A percentile compares a stretch with the other conserved stretches of the same genome.
Evolutionary conservation across 2,797 vertebrate genomes (phyloP).

Genomic region (Carapus acus): DNA sequence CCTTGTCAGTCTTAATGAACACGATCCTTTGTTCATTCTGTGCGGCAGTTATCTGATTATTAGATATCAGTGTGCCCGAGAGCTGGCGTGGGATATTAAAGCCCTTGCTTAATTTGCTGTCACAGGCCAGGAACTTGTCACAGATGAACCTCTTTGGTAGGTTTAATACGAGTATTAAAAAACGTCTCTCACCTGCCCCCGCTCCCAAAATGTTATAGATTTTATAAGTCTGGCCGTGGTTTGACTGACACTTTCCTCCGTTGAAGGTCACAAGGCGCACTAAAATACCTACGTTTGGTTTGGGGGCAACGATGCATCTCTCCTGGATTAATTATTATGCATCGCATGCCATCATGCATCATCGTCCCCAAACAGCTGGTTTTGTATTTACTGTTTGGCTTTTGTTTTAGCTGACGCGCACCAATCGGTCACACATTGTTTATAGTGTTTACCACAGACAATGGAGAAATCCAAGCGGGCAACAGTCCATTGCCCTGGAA

Average conservation of each 20-base stretch:
- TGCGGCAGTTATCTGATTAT: slow-evolving; percentile 38
- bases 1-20: slow-evolving; percentile 20
- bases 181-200: too few relatives aligned
- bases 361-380: slow-evolving; percentile 12
- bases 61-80: slow-evolving; percentile 27
- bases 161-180: too few relatives aligned
- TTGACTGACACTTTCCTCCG: slow-evolving; percentile 7
- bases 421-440: slow-evolving; percentile 35
- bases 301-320: slow-evolving; percentile 39
- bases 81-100: slow-evolving; percentile 55
- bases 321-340: slow-evolving; percentile 17
- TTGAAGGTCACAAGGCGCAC: too few relatives aligned
- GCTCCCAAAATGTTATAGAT: slow-evolving; percentile 27
- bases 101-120: slow-evolving; percentile 53
- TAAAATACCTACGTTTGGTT: slow-evolving; percentile 17
- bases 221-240: slow-evolving; percentile 15
- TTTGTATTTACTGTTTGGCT: slow-evolving; percentile 31
- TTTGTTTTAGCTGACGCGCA: slow-evolving; percentile 52
- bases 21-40: slow-evolving; percentile 29
- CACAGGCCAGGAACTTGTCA: slow-evolving; percentile 27
- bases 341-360: slow-evolving; percentile 18
- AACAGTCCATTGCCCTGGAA: slow-evolving; percentile 55
- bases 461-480: slow-evolving; percentile 38
- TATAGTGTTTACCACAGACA: slow-evolving; percentile 52
- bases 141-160: too few relatives aligned